A percentile compares a stretch with the other conserved stretches of the same genome.
Conservation (phyloP, 1,140 invertebrate species). For the Brachionus rotundiformis region DNA sequence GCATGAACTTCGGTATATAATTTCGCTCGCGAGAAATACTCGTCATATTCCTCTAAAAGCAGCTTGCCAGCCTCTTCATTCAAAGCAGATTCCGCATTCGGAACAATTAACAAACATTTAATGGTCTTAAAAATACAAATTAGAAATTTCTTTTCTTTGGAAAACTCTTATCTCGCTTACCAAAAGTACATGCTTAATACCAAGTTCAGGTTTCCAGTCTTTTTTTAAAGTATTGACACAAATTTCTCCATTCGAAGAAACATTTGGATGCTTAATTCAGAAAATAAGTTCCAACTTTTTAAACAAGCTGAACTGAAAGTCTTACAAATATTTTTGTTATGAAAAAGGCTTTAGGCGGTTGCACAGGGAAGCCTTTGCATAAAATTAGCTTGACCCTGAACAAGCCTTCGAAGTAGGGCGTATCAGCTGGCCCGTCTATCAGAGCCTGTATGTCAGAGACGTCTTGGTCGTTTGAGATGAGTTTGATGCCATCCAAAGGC, state of each 20-base stretch:
- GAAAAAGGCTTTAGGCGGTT: constrained; percentile 91
- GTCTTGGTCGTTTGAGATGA: constrained; percentile 83
- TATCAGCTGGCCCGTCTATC: constrained; percentile 77
- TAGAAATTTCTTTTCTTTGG: constrained; percentile 52
- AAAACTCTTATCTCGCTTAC: constrained; percentile 65
- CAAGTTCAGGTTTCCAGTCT: constrained; percentile 91
- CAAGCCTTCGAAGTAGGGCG: constrained; percentile 63
- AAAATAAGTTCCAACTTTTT: background rate
- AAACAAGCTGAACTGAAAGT: background rate
- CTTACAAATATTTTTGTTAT: constrained; percentile 84
- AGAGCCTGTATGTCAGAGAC: constrained; percentile 86
- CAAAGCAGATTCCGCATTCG: constrained; percentile 88
- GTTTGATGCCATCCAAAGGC: constrained; percentile 84
- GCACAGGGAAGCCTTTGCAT: constrained; percentile 86
- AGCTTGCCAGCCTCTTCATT: constrained; percentile 91
- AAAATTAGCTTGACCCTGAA: constrained; percentile 84
- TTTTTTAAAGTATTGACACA: constrained; percentile 95
- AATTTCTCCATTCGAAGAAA: constrained; percentile 88
- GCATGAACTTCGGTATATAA: constrained; percentile 95
- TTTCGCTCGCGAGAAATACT: constrained; percentile 82
- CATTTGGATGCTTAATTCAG: constrained; percentile 78
- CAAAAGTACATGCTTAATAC: constrained; percentile 90
- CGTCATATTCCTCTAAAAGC: constrained; percentile 83
- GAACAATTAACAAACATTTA: constrained; percentile 87
- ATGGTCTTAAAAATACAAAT: constrained; percentile 71